Base-by-base conservation (phyloP, 1,140 invertebrate species). In the Calliopsis andreniformis region DNA sequence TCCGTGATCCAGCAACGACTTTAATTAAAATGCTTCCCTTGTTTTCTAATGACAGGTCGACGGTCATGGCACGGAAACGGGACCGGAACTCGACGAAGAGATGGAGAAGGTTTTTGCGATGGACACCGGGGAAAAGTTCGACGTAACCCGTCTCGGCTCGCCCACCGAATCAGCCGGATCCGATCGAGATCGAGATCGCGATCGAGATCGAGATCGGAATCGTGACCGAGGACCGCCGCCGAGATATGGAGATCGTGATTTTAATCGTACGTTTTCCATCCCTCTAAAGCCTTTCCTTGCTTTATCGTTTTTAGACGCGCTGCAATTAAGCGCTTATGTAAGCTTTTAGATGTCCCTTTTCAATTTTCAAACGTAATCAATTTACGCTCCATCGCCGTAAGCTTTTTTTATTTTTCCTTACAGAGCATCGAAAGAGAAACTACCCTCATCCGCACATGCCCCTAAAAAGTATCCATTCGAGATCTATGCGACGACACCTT, bases 51-150 rank as follows among this genome's bases (percentile, higher is more conserved):
- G n/a, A n/a, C 66, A 93, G 90, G 85, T 89, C 87, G 91, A 93
- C 89, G 93, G 93, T 80, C 92, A 94, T 94, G 93, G 93, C 87
- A 88, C 93, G 87, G 93, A 94, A 92, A 91, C 93, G 87, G 94
- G 94, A 88, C 94, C 95, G 78, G 93, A 94, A 79, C 91, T 96
- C 90, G 95, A 96, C 91, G 95, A 95, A 90, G 95, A 96, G 92
- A 96, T 96, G 94, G 95, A 95, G 88, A 96, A 96, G 91, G 95
- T 96, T 76, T 96, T 96, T 89, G 94, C 94, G 43, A 93, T 92
- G 90, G 90, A 91, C 59, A 72, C 87, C 72, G 90, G 92, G 61
- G 93, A 94, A 55, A 93, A 94, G 79, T 95, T 95, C 88, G 93
- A 95, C 92, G 93, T 95, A 89, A 92, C 93, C 76, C 92, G 92